Evolutionary conservation across 1,140 invertebrate species (phyloP).

Genomic region (Halesus radiatus): DNA sequence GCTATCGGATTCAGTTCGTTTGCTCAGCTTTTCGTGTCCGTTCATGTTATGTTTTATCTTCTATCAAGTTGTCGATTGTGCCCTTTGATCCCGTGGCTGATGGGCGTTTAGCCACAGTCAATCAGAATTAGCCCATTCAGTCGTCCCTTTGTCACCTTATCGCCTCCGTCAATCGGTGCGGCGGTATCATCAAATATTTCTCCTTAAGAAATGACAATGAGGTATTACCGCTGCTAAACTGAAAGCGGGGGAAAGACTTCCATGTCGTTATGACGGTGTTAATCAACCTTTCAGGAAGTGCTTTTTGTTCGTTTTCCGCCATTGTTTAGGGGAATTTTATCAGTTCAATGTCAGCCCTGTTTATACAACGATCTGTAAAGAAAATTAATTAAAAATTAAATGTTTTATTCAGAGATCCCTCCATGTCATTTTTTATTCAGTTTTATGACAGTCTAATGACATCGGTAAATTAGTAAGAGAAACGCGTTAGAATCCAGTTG

Average conservation of each 20-base stretch:
- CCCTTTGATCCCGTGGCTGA: slow-evolving; percentile 23
- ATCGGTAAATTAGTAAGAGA: too few species aligned
- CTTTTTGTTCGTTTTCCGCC: not conserved
- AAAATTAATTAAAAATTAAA: too few species aligned
- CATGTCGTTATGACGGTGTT: not conserved
- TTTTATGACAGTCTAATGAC: too few species aligned
- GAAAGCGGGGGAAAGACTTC: slow-evolving; percentile 12
- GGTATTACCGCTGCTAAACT: not conserved
- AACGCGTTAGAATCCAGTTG: too few species aligned
- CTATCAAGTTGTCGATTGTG: slow-evolving; percentile 23
- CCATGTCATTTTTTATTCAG: too few species aligned
- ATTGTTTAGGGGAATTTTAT: not conserved
- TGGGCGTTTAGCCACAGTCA: slow-evolving; percentile 45
- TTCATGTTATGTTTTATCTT: slow-evolving; percentile 23
- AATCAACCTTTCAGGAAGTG: slow-evolving; percentile 1
- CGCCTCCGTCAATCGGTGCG: slow-evolving; percentile 40
- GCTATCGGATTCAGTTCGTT: slow-evolving; percentile 39
- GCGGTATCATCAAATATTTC: slow-evolving; percentile 23
- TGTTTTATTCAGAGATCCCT: too few species aligned
- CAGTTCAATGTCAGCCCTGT: not conserved
- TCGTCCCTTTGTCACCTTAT: slow-evolving; percentile 46
- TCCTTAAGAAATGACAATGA: slow-evolving; percentile 8
- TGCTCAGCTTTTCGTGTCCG: slow-evolving; percentile 9
- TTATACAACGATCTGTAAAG: too few species aligned
- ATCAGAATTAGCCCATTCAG: slow-evolving; percentile 51